Base-by-base conservation (phyloP, 2,113 vertebrate species). In the Aptenodytes patagonicus region DNA sequence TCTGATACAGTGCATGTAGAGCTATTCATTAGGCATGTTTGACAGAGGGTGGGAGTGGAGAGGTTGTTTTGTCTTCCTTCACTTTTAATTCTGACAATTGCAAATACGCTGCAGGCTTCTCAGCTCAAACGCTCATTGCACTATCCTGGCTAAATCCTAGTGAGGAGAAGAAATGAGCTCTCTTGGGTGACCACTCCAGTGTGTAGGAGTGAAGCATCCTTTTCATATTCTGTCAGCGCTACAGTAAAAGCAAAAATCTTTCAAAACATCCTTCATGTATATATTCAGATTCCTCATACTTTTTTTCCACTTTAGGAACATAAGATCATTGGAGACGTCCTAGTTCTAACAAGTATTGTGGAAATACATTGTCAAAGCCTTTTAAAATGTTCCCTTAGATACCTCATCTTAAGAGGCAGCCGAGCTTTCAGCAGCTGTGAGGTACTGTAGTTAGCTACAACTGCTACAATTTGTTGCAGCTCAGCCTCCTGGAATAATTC, bases 51-150 rank as follows among this genome's bases (percentile, higher is more conserved):
- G 91, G 94, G 95, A 97, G 94, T 95, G 95, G 96, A 91, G 94
- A 97, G 95, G 94, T 97, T 95, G 94, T 97, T 97, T 97, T 94
- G 96, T 97, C 94, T 94, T 96, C 92, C 93, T 94, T 97, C 96
- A 96, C 94, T 97, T 96, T 97, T 96, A 95, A 96, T 97, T 97
- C 96, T 97, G 97, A 97, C 96, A 97, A 97, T 97, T 95, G 93
- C 95, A 96, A 95, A 97, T 94, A 94, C 46, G 26, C 97, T 96
- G 90, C 96, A 96, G 96, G 94, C 97, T 97, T 95, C 94, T 94
- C 91, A 83, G 93, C 93, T 96, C 71, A 78, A 82, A 80, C 6
- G 2, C 89, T 88, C 46, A 10, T 81, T 86, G 78, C 95, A 68
- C 93, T 94, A 90, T 78, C 93, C 91, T 91, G 90, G 93, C 96